phyloP scores from a whole-genome alignment of 1,140 invertebrate species.

The Achroia grisella region DNA sequence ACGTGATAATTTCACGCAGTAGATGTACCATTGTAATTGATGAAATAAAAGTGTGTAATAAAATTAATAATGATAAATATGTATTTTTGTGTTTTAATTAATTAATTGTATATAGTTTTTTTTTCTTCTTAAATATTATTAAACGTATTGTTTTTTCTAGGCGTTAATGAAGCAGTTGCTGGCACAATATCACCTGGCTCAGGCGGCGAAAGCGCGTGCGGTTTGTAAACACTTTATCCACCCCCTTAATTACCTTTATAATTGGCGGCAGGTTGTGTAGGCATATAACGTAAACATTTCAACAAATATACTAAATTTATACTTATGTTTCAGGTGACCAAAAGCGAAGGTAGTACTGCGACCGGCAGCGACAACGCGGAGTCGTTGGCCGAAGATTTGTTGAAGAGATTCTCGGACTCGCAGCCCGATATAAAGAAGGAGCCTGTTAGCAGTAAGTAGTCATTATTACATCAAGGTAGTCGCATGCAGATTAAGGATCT shows the following conservation, averaged over 20 bases:
- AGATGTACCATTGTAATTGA: too few relatives aligned
- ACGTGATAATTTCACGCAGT: too few relatives aligned
- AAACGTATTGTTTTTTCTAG: slow-evolving; percentile 18
- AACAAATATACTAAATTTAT: not conserved
- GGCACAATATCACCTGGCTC: slow-evolving; percentile 84
- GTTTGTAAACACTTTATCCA: slow-evolving; percentile 47
- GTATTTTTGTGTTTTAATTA: too few relatives aligned
- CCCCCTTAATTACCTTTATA: not conserved
- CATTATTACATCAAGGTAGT: too few relatives aligned
- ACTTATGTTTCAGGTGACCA: slow-evolving; percentile 44
- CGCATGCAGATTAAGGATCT: too few relatives aligned
- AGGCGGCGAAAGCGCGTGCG: slow-evolving; percentile 75
- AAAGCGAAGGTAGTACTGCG: slow-evolving; percentile 63
- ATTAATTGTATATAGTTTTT: not conserved
- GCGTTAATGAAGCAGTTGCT: slow-evolving; percentile 81
- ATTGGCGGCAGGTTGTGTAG: slow-evolving; percentile 35
- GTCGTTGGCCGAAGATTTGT: slow-evolving; percentile 86
- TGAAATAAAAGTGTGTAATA: too few relatives aligned
- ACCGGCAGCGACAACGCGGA: slow-evolving; percentile 77
- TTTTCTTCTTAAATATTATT: slow-evolving; percentile 5
- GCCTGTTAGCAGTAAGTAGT: slow-evolving; percentile 45
- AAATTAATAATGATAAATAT: not conserved
- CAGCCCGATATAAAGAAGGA: slow-evolving; percentile 82
- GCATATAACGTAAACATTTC: not conserved
- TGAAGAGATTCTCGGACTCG: slow-evolving; percentile 84